These are phyloP conservation scores for Leucoraja erinaceus DNA, from an alignment of 2,113 vertebrate species.

Conservation along the genomic window DNA sequence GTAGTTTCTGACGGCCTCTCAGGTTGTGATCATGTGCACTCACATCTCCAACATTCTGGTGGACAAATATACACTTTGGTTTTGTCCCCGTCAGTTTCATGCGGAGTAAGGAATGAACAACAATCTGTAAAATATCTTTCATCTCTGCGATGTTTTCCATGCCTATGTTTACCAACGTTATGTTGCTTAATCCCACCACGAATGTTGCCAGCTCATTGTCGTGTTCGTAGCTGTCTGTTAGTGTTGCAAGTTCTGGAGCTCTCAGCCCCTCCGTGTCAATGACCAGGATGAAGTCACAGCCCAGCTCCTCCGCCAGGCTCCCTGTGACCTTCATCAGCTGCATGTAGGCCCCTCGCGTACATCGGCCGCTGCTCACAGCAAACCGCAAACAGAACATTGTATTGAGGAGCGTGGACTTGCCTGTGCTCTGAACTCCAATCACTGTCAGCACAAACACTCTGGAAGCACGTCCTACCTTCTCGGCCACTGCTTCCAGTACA, in stretches of 20 bases:
- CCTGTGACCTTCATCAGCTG: constrained; percentile 51
- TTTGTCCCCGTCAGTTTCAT: constrained; percentile 46
- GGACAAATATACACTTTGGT: constrained; percentile 49
- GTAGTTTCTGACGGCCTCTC: constrained; percentile 47
- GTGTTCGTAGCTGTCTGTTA: not conserved
- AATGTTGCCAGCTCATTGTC: constrained; percentile 48
- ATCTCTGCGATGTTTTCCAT: constrained; percentile 47
- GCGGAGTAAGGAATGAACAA: constrained; percentile 63
- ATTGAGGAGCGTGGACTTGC: too few relatives aligned
- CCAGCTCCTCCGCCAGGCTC: constrained; percentile 55
- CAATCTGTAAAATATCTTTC: constrained; percentile 56
- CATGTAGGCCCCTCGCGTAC: constrained; percentile 60
- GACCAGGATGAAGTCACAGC: constrained; percentile 66
- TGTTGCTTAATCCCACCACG: constrained; percentile 44
- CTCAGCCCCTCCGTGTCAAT: constrained; percentile 62
- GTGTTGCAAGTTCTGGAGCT: constrained; percentile 44
- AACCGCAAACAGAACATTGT: too few relatives aligned
- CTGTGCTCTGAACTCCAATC: too few relatives aligned
- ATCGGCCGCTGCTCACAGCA: constrained; percentile 45
- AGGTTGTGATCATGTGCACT: constrained; percentile 41
- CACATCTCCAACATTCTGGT: constrained; percentile 45
- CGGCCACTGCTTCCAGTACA: constrained; percentile 44
- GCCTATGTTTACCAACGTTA: constrained; percentile 54
- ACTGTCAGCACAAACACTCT: too few relatives aligned
- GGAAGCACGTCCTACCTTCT: constrained; percentile 44